These are phyloP conservation scores for Tyrannus savana DNA, from an alignment of 2,113 vertebrate genomes.

Conservation along the genomic window DNA sequence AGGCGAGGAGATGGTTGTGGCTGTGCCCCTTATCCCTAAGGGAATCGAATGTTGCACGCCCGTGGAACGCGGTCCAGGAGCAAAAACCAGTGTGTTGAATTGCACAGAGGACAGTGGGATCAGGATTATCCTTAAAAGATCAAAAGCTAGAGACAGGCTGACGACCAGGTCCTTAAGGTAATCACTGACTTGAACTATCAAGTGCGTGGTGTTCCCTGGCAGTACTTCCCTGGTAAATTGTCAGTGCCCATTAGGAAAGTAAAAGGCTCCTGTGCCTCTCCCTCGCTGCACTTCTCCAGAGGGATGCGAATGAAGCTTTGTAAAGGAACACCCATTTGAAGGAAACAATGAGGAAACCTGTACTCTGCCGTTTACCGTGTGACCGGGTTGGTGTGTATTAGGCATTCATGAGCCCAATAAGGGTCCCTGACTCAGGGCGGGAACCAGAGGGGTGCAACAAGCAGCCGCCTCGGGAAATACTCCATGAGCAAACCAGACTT, in stretches of 20 bases:
- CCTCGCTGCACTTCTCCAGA: rapidly evolving
- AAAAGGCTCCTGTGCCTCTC: not conserved
- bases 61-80: not conserved
- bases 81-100: not conserved
- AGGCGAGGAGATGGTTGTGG: not conserved
- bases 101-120: rapidly evolving
- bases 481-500: not conserved
- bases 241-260: not conserved
- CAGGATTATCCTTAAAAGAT: not conserved
- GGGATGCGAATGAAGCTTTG: not conserved
- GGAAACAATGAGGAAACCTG: not conserved
- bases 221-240: not conserved
- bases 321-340: rapidly evolving
- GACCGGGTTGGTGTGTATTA: not conserved
- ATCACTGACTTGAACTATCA: not conserved
- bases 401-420: not conserved
- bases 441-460: rapidly evolving
- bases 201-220: not conserved
- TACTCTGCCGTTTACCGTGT: not conserved
- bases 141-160: not conserved
- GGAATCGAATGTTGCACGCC: rapidly evolving
- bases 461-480: not conserved
- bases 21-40: rapidly evolving
- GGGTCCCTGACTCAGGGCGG: not conserved
- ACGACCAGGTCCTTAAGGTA: not conserved